A percentile compares a stretch with the other conserved stretches of the same genome.
Conservation (phyloP, 2,888 invertebrate species). For the Yponomeuta plumbellus region DNA sequence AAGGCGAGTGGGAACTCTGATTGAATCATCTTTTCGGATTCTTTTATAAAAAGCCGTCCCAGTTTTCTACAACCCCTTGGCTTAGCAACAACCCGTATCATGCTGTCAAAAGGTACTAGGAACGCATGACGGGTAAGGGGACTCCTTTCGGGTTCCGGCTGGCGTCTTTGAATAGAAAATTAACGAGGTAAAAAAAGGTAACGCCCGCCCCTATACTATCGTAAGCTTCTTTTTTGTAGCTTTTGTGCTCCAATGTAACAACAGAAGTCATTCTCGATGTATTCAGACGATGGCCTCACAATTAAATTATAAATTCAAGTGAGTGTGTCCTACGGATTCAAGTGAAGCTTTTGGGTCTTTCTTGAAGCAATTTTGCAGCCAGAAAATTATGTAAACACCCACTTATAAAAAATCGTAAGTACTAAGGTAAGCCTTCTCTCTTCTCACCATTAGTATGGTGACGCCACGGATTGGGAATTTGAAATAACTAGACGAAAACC, state of each 20-base stretch:
- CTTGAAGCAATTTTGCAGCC: no score
- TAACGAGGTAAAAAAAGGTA: conserved; percentile 7
- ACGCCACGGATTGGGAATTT: no score
- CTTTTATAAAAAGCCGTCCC: background rate
- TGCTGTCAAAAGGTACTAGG: conserved; percentile 8
- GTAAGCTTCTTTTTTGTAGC: background rate
- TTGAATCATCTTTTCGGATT: background rate
- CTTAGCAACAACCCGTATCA: conserved; percentile 18
- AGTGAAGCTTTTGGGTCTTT: no score
- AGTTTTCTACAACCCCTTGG: background rate
- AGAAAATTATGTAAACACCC: no score
- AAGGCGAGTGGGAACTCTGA: no score
- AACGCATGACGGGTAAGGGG: background rate
- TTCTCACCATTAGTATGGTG: no score
- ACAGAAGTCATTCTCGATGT: background rate
- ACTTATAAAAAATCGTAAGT: no score
- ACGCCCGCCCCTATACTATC: background rate
- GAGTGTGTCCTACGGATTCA: no score
- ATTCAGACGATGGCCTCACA: background rate
- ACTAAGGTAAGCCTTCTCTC: no score
- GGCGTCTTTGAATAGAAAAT: conserved; percentile 5
- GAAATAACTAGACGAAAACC: no score
- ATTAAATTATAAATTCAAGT: no score
- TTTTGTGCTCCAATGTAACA: background rate
- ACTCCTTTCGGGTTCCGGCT: background rate